Evolutionary conservation across 1,140 invertebrate genomes (phyloP).

Genomic region (Thereuonema tuberculata): DNA sequence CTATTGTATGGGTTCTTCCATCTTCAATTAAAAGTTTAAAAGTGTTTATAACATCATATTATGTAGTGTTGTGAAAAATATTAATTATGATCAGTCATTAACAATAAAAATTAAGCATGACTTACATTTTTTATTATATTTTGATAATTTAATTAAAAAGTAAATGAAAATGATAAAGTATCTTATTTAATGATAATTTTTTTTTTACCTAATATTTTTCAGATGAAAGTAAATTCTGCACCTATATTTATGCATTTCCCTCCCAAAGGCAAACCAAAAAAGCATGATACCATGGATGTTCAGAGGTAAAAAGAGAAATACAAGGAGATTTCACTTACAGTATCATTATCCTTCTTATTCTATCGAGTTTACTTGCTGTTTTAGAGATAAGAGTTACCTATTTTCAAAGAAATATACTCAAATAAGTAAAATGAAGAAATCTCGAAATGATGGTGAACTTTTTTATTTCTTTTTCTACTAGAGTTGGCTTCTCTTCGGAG

Average conservation of each 20-base stretch:
- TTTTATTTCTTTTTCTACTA: constrained; percentile 22
- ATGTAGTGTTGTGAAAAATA: too few relatives aligned
- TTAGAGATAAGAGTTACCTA: too few relatives aligned
- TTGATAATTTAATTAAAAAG: not conserved
- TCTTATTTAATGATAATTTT: not conserved
- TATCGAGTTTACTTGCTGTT: too few relatives aligned
- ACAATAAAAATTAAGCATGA: constrained; percentile 1
- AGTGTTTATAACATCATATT: too few relatives aligned
- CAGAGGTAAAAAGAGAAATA: too few relatives aligned
- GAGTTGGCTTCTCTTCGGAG: constrained; percentile 90
- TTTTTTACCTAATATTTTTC: constrained; percentile 34
- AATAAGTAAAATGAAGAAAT: not conserved
- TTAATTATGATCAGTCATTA: too few relatives aligned
- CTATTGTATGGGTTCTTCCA: too few relatives aligned
- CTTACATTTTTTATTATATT: constrained; percentile 7
- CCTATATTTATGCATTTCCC: constrained; percentile 98
- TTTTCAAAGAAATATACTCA: too few relatives aligned
- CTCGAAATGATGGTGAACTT: not conserved
- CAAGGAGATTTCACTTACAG: too few relatives aligned
- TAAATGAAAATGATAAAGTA: not conserved
- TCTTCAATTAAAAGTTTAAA: too few relatives aligned
- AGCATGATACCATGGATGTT: constrained; percentile 92
- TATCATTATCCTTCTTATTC: too few relatives aligned
- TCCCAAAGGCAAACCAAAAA: constrained; percentile 87
- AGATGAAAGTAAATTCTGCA: constrained; percentile 88